These are phyloP conservation scores for Rhinella marina DNA, from an alignment of 2,797 vertebrate genomes.

Conservation along the genomic window DNA sequence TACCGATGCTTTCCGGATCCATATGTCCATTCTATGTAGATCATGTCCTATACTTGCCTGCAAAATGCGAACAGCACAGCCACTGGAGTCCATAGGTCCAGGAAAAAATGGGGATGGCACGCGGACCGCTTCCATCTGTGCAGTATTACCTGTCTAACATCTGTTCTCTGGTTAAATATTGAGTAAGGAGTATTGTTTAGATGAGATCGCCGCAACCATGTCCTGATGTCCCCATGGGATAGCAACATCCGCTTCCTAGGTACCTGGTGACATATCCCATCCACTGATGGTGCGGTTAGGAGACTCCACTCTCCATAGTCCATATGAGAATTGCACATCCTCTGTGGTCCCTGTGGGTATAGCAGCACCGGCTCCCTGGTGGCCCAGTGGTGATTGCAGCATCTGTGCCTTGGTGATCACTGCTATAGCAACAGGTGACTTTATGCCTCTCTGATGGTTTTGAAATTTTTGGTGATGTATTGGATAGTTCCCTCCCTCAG, in stretches of 20 bases:
- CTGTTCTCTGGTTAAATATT: no score
- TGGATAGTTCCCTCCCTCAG: background rate
- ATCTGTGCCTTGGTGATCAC: background rate
- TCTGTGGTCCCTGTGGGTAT: background rate
- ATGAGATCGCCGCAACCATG: no score
- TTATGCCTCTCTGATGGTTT: background rate
- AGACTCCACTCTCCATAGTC: background rate
- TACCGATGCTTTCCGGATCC: no score
- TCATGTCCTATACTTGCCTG: no score
- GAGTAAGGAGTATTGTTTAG: no score
- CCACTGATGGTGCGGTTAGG: background rate
- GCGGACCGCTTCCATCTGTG: no score
- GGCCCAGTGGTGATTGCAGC: background rate
- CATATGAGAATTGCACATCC: background rate
- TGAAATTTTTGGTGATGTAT: background rate
- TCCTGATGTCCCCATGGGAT: no score
- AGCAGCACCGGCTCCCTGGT: background rate
- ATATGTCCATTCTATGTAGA: no score
- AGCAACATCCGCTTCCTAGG: background rate
- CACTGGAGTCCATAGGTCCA: no score
- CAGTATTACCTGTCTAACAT: no score
- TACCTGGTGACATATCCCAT: background rate
- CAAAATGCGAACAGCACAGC: no score
- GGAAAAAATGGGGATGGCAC: no score
- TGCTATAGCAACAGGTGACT: background rate